These are phyloP conservation scores for Macrotis lagotis DNA, from an alignment of 2,113 vertebrate species.

Conservation along the genomic window DNA sequence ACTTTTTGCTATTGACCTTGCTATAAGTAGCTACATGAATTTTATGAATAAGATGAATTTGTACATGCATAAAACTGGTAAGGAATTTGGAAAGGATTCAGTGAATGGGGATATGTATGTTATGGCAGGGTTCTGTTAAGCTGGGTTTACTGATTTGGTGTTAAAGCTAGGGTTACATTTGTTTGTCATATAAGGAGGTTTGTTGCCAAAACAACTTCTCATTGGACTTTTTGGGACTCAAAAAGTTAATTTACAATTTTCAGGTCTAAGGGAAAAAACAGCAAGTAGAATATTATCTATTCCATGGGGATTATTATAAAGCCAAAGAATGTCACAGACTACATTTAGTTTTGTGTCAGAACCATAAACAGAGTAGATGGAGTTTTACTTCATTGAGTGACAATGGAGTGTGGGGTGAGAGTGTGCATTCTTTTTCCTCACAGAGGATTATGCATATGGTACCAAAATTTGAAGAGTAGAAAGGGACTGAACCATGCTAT, in stretches of 20 bases:
- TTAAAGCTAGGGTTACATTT: slow-evolving; percentile 22
- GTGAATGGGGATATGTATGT: slow-evolving; percentile 26
- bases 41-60: slow-evolving; percentile 62
- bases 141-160: neutral
- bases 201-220: slow-evolving; percentile 55
- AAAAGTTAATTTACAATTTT: slow-evolving; percentile 67
- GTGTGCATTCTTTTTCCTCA: too few species aligned
- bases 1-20: too few species aligned
- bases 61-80: slow-evolving; percentile 29
- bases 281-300: too few species aligned
- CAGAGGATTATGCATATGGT: too few species aligned
- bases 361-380: too few species aligned
- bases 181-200: slow-evolving; percentile 52
- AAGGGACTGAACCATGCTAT: too few species aligned
- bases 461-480: too few species aligned
- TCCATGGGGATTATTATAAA: too few species aligned
- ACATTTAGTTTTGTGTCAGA: too few species aligned
- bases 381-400: too few species aligned
- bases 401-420: too few species aligned
- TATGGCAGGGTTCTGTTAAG: neutral
- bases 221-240: slow-evolving; percentile 44
- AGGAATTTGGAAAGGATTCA: slow-evolving; percentile 6
- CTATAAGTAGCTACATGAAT: slow-evolving; percentile 63
- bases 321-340: too few species aligned
- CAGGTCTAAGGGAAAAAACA: slow-evolving; percentile 51